A percentile compares a stretch with the other conserved stretches of the same genome.
Conservation (phyloP, 2,888 invertebrate species). For the Pandemis corylana region DNA sequence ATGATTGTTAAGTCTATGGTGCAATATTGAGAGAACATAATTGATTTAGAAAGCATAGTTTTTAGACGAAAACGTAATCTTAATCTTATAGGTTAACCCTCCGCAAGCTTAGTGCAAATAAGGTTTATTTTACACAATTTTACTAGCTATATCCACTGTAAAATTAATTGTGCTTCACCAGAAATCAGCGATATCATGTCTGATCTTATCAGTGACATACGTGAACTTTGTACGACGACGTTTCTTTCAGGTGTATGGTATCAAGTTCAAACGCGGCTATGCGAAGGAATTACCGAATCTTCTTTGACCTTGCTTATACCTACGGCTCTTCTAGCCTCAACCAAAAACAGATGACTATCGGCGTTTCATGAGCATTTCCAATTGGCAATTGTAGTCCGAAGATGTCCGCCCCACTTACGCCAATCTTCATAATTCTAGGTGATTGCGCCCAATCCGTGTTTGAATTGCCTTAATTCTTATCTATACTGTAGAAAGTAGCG, state of each 20-base stretch:
- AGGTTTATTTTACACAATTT: too few species aligned
- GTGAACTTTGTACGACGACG: too few species aligned
- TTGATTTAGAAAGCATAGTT: background rate
- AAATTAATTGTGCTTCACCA: background rate
- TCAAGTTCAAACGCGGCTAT: too few species aligned
- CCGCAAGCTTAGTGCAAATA: background rate
- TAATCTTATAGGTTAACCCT: background rate
- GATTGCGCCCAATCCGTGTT: constrained; percentile 59
- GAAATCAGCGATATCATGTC: background rate
- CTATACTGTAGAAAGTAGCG: constrained; percentile 58
- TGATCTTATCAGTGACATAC: too few species aligned
- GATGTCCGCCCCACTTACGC: constrained; percentile 64
- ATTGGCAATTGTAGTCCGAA: constrained; percentile 35
- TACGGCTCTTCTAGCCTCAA: background rate
- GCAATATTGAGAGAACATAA: background rate
- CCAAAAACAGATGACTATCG: constrained; percentile 10
- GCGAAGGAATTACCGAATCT: too few species aligned
- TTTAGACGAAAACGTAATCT: background rate
- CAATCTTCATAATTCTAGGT: constrained; percentile 65
- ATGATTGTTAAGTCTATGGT: background rate
- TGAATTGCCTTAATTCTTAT: constrained; percentile 70
- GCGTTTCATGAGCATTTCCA: background rate
- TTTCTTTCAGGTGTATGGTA: too few species aligned
- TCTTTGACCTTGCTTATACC: too few species aligned
- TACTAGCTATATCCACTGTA: too few species aligned